These are phyloP conservation scores for Aleiodes sp. DNA, from an alignment of 1,140 invertebrate genomes.

Conservation along the genomic window DNA sequence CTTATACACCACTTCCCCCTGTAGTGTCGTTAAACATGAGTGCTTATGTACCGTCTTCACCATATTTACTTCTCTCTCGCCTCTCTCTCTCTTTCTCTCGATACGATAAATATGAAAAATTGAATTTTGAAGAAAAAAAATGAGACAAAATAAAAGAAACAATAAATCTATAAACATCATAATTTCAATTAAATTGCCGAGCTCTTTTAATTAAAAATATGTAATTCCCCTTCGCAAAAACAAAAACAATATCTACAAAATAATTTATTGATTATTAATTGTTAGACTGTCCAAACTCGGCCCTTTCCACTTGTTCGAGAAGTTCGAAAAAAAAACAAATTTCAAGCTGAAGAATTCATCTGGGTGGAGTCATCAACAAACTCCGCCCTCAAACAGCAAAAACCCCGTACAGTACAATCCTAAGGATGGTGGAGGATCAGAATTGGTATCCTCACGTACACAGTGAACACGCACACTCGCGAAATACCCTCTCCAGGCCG, in stretches of 20 bases:
- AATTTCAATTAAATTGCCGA: background rate
- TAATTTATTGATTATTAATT: too few relatives aligned
- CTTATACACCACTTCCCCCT: background rate
- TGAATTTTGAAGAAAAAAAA: background rate
- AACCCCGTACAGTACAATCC: too few relatives aligned
- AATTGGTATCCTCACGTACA: background rate
- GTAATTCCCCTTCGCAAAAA: too few relatives aligned
- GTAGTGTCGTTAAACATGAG: slow-evolving; percentile 12
- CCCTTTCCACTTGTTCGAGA: background rate
- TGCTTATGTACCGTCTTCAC: background rate
- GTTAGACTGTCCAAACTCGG: too few relatives aligned
- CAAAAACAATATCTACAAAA: too few relatives aligned
- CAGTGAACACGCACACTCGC: background rate
- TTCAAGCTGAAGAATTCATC: too few relatives aligned
- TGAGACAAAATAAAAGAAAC: background rate
- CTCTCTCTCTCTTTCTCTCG: too few relatives aligned
- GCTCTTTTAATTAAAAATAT: too few relatives aligned
- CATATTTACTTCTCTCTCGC: background rate
- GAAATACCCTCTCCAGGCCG: background rate
- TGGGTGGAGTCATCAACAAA: too few relatives aligned
- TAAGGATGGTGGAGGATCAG: background rate
- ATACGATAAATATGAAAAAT: background rate
- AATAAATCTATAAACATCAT: background rate
- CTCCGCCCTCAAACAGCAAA: too few relatives aligned
- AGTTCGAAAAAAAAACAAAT: too few relatives aligned